Evolutionary conservation across 2,113 vertebrate genomes (phyloP), one percentile per base, ranked within the genome.

Genomic region (Amphiprion percula): DNA sequence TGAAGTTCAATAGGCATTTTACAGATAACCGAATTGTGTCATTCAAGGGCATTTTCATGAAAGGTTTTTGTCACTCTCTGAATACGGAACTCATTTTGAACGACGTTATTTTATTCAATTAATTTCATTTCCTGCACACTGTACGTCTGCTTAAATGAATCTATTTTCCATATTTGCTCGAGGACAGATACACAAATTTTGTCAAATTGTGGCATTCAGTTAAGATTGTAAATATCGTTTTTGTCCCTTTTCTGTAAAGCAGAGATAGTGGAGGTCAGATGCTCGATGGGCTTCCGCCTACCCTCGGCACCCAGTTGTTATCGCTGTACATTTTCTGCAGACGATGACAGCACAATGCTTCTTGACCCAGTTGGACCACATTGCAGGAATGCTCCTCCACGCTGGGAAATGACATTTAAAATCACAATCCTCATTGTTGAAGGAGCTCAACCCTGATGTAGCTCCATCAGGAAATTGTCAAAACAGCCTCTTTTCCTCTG

Each of bases 331-430:
- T 84, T 83, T 77, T 63, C 76, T 74, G 74, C 75, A 82, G 69
- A 86, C 7, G 66, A 82, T 58, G 62, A 70, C 65, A 79, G 37
- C 53, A 80, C 74, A 87, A 77, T 88, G 83, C 71, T 67, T 82
- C 84, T 77, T 81, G 89, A 91, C 86, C 87, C 81, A 89, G 54
- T 82, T 85, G 67, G 86, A 73, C 53, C 81, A 61, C 66, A 64
- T 67, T 63, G 80, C 70, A 24, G 61, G 60, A 81, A 67, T 47
- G 41, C 69, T 41, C 80, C 80, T 68, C 56, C 68, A 70, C 4
- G 55, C 76, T 68, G 79, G 69, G 73, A 70, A 37, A 10, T 86
- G 89, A 86, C 87, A 90, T 92, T 91, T 92, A 72, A 85, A 90
- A 85, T 87, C 71, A 69, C 73, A 84, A 82, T 80, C 62, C 81